Base-by-base conservation (phyloP, 2,888 invertebrate genomes). In the Stratiomys singularior region DNA sequence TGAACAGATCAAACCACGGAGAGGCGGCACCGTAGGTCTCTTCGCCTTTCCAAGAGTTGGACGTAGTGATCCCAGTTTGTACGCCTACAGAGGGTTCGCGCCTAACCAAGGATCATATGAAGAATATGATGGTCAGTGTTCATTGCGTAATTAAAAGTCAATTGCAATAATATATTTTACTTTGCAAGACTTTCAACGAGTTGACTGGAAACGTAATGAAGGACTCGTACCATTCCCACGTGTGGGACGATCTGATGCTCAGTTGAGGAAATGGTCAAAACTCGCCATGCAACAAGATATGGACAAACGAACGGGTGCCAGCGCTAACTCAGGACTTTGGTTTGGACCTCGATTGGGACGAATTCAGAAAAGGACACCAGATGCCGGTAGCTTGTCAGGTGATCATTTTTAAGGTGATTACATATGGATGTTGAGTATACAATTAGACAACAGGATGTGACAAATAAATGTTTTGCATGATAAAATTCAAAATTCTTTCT, bases 281-380 rank as follows among this genome's bases (percentile, higher is more conserved):
- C 80, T 85, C 64, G 78, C 85, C 79, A 47, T 67, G 56, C 77
- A 77, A 69, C 85, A 86, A 79, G 83, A 86, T 0, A 78, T 86
- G 67, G 85, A 86, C 13, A 87, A 87, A 79, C 84, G 81, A 52
- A 85, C 85, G 0, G 85, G 84, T 64, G 74, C 86, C 5, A 83
- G 86, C 71, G 86, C 86, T 63, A 88, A 86, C 47, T 86, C 87
- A 25, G 89, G 89, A 0, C 89, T 92, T 86, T 93, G 92, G 93
- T 92, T 92, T 82, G 93, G 93, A 47, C 92, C 92, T 0, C 87
- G 92, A 60, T 87, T 92, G 27, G 93, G 91, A 77, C 88, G 90
- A 79, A 84, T 87, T 0, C 87, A 87, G 79, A 89, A 88, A 82
- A 78, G 83, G 66, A 82, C 79, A 69, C 60, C 78, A 23, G 76